Evolutionary conservation across 2,797 vertebrate species (phyloP).

Genomic region (Poecilia gillii): DNA sequence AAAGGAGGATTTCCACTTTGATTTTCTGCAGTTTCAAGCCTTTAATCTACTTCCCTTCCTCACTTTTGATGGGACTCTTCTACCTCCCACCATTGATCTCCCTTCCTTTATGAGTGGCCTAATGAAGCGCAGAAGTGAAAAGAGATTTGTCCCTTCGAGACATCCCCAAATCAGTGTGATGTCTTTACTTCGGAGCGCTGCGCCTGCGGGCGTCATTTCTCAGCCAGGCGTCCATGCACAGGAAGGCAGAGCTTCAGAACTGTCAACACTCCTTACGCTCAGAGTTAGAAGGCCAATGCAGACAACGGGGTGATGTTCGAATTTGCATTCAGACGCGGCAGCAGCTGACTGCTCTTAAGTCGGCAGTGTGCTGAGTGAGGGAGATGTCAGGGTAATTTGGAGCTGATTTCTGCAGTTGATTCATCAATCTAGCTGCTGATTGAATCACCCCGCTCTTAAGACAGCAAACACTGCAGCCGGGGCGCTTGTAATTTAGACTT

Average conservation of each 20-base stretch:
- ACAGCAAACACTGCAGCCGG: conserved; percentile 41
- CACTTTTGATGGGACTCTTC: conserved; percentile 34
- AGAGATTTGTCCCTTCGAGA: conserved; percentile 59
- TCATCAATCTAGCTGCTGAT: conserved; percentile 62
- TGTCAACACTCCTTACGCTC: conserved; percentile 44
- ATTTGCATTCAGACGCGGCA: conserved; percentile 64
- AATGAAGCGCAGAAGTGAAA: conserved; percentile 68
- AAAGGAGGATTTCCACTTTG: conserved; percentile 38
- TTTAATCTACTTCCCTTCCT: conserved; percentile 37
- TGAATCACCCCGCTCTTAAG: conserved; percentile 55
- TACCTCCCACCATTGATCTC: conserved; percentile 67
- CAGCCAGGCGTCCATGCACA: conserved; percentile 33
- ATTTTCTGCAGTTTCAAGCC: conserved; percentile 51
- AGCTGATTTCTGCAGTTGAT: conserved; percentile 58
- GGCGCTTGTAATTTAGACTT: conserved; percentile 46
- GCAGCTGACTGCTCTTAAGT: conserved; percentile 44
- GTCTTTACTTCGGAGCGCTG: conserved; percentile 58
- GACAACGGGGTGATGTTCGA: conserved; percentile 22
- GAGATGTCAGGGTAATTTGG: conserved; percentile 66
- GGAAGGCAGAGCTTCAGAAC: conserved; percentile 54
- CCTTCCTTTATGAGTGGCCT: conserved; percentile 66
- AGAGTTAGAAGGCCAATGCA: conserved; percentile 20
- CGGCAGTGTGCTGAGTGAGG: conserved; percentile 31
- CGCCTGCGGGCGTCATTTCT: conserved; percentile 53
- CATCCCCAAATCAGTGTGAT: conserved; percentile 69